phyloP scores from a whole-genome alignment of 2,888 invertebrate species.

The Griposia aprilina region DNA sequence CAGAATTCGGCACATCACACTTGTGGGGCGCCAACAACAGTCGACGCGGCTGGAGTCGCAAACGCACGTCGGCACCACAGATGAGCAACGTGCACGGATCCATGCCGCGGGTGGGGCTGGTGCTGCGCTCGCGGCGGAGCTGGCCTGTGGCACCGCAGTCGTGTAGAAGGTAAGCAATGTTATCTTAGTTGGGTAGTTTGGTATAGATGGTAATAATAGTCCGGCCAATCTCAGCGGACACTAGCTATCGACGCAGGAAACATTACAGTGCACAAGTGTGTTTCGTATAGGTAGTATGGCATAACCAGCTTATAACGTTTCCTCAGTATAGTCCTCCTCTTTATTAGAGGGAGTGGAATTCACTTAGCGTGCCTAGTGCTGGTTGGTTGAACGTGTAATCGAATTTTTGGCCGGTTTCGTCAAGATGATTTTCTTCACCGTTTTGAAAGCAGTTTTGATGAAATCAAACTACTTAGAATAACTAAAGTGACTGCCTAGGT shows the following conservation, averaged over 20 bases:
- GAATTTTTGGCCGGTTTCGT: background rate
- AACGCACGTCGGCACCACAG: constrained; percentile 93
- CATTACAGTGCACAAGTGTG: background rate
- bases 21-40: constrained; percentile 91
- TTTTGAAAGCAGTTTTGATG: background rate
- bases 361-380: background rate
- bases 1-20: constrained; percentile 89
- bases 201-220: background rate
- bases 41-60: constrained; percentile 90
- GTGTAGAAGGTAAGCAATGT: constrained; percentile 90
- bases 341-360: background rate
- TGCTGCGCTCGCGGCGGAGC: constrained; percentile 93
- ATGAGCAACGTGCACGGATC: constrained; percentile 91
- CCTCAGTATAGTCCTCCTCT: background rate
- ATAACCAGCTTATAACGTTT: background rate
- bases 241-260: background rate
- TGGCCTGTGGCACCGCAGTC: constrained; percentile 94
- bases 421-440: background rate
- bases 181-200: background rate
- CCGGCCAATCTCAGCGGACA: background rate
- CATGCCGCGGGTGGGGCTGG: constrained; percentile 90
- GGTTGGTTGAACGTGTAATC: background rate
- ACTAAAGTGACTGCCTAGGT: background rate
- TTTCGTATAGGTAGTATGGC: background rate
- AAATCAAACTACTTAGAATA: background rate